Conservation (phyloP, 2,888 invertebrate genomes). For the Ennomos quercinarius region DNA sequence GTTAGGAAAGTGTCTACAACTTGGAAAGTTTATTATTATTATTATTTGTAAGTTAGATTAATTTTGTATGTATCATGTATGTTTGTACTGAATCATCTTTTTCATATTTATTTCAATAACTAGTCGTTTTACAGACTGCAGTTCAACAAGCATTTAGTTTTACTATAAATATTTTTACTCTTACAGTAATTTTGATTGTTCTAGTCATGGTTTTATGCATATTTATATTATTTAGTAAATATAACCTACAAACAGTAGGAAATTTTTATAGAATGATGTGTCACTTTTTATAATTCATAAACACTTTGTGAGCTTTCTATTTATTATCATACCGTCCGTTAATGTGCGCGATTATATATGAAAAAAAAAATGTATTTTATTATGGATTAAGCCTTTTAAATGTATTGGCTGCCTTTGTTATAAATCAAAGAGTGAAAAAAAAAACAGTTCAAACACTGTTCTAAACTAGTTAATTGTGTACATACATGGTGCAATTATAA, state of each 20-base stretch:
- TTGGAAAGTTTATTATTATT: not conserved
- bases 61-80: constrained; percentile 1
- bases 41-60: constrained; percentile 1
- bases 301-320: constrained; percentile 31
- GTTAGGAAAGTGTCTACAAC: constrained; percentile 6
- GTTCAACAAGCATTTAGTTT: constrained; percentile 18
- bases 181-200: constrained; percentile 10
- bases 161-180: constrained; percentile 16
- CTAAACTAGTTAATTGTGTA: constrained; percentile 23
- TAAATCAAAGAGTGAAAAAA: constrained; percentile 12
- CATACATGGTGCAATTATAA: constrained; percentile 24
- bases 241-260: constrained; percentile 17
- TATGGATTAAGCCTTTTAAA: constrained; percentile 29
- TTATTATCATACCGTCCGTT: constrained; percentile 43
- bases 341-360: constrained; percentile 33
- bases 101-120: constrained; percentile 14
- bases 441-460: constrained; percentile 16
- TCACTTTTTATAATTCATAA: constrained; percentile 21
- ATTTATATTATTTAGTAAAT: constrained; percentile 7
- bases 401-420: constrained; percentile 22
- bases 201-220: constrained; percentile 36
- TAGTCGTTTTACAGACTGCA: constrained; percentile 27
- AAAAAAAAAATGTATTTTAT: constrained; percentile 26
- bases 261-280: constrained; percentile 13
- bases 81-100: constrained; percentile 5